Evolutionary conservation across 2,888 invertebrate species (phyloP), one percentile per base, ranked within the genome.

Genomic region (Nipponacmea schrenckii): DNA sequence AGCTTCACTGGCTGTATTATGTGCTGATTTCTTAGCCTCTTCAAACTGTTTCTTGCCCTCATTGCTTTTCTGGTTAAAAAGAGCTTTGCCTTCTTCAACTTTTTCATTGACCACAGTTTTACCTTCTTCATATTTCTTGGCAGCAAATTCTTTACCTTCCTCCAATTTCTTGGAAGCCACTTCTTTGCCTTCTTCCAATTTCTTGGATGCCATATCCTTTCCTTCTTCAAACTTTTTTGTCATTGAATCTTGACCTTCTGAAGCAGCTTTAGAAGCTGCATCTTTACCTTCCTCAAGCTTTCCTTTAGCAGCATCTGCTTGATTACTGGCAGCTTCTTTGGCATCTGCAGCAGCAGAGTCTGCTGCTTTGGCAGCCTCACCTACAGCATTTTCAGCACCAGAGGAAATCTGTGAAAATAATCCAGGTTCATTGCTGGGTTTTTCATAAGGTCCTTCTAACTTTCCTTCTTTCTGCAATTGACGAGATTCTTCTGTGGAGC

Each of bases 401-500:
- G 56, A 24, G 14, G 56, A 24, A 56, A 56, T 24, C 24, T 56
- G 56, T 12, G 56, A 56, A 24, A 56, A 24, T 14, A 56, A 24
- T 24, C 56, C 56, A 24, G 20, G 20, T 56, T 56, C 56, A 20
- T 56, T 56, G 20, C 20, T 24, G 56, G 56, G 56, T 56, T 56
- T 56, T 56, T 56, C 56, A 14, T 56, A 56, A 10, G 56, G 56
- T 20, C 56, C 56, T 56, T 56, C 56, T 2, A 56, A 24, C 24
- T 56, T 56, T 56, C 56, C 56, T 56, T 56, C 56, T 24, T 56
- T 56, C 24, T 56, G 56, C 5, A 56, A 20, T 56, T 56, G 56
- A 14, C 56, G 56, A 56, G 56, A 56, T 56, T 56, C 56, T 56
- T 56, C 56, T 56, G 56, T 56, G 56, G 56, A 56, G 56, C 56